Percentiles rank a stretch among this genome's conserved stretches.
These are phyloP conservation scores for Mixornis gularis DNA, from an alignment of 2,113 vertebrate genomes.

Conservation along the genomic window DNA sequence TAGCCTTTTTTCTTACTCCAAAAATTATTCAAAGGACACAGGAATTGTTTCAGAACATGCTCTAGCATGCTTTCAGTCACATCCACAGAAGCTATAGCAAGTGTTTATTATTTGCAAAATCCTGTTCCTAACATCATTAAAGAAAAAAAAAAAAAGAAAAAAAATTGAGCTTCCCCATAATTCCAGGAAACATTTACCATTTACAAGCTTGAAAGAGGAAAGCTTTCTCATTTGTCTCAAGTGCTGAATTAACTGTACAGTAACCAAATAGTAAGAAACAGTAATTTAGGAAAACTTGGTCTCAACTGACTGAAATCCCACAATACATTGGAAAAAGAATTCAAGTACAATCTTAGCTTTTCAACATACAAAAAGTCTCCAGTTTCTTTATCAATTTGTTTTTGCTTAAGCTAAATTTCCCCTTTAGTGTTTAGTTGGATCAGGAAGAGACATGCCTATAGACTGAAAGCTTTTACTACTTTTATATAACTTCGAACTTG, in stretches of 20 bases:
- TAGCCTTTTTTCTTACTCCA: neutral
- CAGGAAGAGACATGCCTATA: neutral
- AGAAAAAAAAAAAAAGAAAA: no score
- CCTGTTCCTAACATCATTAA: neutral
- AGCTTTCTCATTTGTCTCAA: neutral
- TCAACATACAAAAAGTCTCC: neutral
- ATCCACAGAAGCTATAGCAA: neutral
- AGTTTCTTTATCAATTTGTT: neutral
- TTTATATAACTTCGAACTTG: neutral
- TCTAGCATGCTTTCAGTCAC: neutral
- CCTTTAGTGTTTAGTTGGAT: neutral
- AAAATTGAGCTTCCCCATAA: neutral
- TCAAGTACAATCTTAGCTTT: neutral
- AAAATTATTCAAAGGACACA: neutral
- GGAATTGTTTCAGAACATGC: neutral
- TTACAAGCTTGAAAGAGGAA: neutral
- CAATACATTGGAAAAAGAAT: neutral
- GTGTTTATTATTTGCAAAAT: neutral
- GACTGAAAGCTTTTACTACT: neutral
- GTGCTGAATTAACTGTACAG: neutral
- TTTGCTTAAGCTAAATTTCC: neutral
- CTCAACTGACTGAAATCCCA: neutral
- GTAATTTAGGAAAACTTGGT: neutral
- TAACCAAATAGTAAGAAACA: neutral
- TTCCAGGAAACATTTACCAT: neutral